Evolutionary conservation across 2,113 vertebrate species (phyloP).

Genomic region (Lichenostomus cassidix): DNA sequence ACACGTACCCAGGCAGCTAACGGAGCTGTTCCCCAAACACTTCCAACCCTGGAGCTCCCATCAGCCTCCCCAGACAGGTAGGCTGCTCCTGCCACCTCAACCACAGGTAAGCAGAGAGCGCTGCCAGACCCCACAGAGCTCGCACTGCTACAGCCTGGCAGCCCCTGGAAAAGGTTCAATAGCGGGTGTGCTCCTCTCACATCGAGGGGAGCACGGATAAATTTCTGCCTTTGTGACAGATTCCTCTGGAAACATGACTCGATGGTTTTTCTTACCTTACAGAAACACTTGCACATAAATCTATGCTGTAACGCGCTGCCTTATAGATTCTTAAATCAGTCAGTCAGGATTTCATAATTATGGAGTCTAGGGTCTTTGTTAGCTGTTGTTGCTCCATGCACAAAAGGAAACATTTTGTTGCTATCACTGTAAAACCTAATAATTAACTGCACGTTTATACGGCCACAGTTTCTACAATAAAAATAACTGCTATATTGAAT

Average conservation of each 20-base stretch:
- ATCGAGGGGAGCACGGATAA: neutral
- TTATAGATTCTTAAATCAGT: conserved; percentile 8
- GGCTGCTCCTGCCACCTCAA: neutral
- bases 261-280: neutral
- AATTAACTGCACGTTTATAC: neutral
- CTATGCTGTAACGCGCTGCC: neutral
- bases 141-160: neutral
- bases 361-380: conserved; percentile 32
- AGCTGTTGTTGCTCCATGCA: conserved; percentile 8
- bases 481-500: neutral
- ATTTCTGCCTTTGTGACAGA: neutral
- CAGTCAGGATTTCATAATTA: conserved; percentile 37
- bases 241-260: conserved; percentile 7
- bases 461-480: neutral
- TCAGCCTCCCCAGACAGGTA: neutral
- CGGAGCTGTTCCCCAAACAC: neutral
- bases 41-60: neutral
- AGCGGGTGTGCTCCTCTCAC: fast-evolving
- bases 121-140: neutral
- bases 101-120: neutral
- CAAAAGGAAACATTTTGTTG: conserved; percentile 12
- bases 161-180: neutral
- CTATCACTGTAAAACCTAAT: neutral
- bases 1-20: neutral
- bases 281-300: neutral